Conservation (phyloP, 2,113 vertebrate genomes). For the Platanista minor region DNA sequence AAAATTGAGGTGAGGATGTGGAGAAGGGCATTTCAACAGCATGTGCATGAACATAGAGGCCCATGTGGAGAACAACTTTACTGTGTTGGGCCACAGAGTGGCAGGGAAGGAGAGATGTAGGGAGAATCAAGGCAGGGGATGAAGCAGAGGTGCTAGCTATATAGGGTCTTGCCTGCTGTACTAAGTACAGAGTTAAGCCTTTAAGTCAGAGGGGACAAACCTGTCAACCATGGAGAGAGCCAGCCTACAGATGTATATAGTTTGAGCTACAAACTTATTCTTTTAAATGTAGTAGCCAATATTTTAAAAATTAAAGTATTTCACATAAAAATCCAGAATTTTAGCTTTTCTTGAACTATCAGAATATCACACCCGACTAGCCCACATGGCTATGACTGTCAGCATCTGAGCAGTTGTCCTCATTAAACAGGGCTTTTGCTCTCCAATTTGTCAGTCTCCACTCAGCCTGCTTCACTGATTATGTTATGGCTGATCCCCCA, state of each 20-base stretch:
- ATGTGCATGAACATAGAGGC: neutral
- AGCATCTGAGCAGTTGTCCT: neutral
- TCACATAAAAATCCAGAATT: conserved; percentile 18
- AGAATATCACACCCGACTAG: neutral
- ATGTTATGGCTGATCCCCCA: neutral
- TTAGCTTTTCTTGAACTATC: conserved; percentile 2
- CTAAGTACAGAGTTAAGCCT: neutral
- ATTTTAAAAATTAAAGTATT: conserved; percentile 1
- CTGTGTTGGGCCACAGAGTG: neutral
- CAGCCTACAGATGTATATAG: neutral
- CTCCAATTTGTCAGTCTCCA: neutral
- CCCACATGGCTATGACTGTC: neutral
- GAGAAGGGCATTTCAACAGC: neutral
- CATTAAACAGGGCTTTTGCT: neutral
- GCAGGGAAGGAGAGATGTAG: neutral
- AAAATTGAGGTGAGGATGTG: neutral
- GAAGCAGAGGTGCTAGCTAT: neutral
- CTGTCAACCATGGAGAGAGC: neutral
- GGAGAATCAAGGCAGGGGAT: neutral
- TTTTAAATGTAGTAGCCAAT: neutral
- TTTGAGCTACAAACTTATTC: neutral
- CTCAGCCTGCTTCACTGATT: neutral
- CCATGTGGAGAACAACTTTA: neutral
- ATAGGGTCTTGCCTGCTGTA: neutral
- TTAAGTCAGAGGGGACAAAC: neutral